Conservation (phyloP, 64 coral and sea anemone species). For the Actinia equina region DNA sequence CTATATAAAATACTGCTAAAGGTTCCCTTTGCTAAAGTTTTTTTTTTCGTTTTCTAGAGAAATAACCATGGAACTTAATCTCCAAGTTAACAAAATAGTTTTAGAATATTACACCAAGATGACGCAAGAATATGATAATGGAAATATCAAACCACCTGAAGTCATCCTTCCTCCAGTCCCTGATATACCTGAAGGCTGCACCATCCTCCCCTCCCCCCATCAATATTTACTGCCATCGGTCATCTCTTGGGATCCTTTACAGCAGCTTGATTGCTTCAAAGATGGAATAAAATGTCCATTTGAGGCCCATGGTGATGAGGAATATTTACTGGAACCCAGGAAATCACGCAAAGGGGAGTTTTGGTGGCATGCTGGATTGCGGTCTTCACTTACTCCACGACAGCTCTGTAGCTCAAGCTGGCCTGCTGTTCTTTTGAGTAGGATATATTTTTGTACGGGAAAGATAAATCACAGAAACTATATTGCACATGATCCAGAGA, state of each 20-base stretch:
- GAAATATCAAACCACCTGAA: conserved; percentile 24
- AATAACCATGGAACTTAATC: conserved; percentile 5
- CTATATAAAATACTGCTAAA: neutral
- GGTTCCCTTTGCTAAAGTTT: neutral
- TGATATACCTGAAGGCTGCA: conserved; percentile 25
- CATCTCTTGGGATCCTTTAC: conserved; percentile 50
- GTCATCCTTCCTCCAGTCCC: conserved; percentile 52
- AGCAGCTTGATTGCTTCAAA: conserved; percentile 29
- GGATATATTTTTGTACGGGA: conserved; percentile 17
- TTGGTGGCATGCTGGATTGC: conserved; percentile 21
- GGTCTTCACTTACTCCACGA: neutral
- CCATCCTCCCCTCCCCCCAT: conserved; percentile 25
- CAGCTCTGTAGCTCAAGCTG: conserved; percentile 25
- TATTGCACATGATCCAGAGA: conserved; percentile 55
- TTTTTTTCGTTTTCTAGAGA: neutral
- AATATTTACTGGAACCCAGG: conserved; percentile 6
- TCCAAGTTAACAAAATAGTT: neutral
- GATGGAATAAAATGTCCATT: conserved; percentile 17
- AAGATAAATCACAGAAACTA: conserved; percentile 18
- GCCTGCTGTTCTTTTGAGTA: conserved; percentile 17
- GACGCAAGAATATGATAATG: conserved; percentile 25
- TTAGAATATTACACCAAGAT: conserved; percentile 20
- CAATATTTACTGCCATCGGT: conserved; percentile 48
- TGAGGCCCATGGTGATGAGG: conserved; percentile 6
- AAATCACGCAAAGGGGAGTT: conserved; percentile 11